phyloP scores from a whole-genome alignment of 2,888 invertebrate species.

The Lysandra bellargus region DNA sequence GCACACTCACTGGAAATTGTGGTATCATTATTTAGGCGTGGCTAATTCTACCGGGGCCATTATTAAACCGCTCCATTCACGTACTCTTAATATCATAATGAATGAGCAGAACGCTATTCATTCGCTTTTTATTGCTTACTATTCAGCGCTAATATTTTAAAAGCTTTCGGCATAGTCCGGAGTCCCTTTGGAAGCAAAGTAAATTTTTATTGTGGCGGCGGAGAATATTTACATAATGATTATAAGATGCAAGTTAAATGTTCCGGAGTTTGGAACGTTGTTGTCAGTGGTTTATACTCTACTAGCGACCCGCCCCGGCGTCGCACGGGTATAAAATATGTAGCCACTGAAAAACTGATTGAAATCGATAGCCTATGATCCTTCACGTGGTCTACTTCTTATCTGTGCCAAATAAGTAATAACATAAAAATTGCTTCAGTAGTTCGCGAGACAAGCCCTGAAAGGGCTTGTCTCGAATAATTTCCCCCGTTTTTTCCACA shows the following conservation, averaged over 20 bases:
- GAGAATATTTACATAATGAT: neutral
- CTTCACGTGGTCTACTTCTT: too few relatives aligned
- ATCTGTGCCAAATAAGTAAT: too few relatives aligned
- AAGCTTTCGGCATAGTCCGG: slow-evolving; percentile 17
- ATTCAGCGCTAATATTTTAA: slow-evolving; percentile 27
- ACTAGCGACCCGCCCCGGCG: neutral
- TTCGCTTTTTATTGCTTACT: slow-evolving; percentile 24
- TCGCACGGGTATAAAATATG: too few relatives aligned
- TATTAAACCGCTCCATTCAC: slow-evolving; percentile 26
- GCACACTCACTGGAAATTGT: neutral
- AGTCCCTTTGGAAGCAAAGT: slow-evolving; percentile 13
- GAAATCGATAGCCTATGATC: too few relatives aligned
- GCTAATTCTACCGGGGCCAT: slow-evolving; percentile 27
- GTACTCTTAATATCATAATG: slow-evolving; percentile 26
- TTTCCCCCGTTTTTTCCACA: too few relatives aligned
- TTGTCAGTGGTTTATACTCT: neutral
- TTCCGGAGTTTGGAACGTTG: neutral
- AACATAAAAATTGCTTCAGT: too few relatives aligned
- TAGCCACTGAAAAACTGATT: too few relatives aligned
- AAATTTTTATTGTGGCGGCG: neutral
- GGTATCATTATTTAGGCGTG: slow-evolving; percentile 23
- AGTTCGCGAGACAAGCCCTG: too few relatives aligned
- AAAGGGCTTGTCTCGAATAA: too few relatives aligned
- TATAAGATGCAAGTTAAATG: neutral
- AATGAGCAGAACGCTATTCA: slow-evolving; percentile 7